Base-by-base conservation (phyloP, 2,113 vertebrate species). In the Zootoca vivipara region DNA sequence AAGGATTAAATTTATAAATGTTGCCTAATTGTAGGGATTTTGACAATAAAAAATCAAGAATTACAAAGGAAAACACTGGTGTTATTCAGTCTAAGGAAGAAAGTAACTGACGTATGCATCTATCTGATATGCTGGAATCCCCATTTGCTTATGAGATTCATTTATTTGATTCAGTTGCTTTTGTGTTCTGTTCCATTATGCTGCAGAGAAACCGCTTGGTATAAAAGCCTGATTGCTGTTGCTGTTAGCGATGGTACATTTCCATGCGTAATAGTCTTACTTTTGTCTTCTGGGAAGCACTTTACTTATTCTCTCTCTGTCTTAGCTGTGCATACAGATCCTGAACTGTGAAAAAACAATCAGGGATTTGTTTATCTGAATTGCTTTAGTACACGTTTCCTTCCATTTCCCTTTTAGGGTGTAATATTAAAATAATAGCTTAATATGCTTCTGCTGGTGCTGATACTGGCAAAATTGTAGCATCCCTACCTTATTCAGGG, bases 181-280 rank as follows among this genome's bases (percentile, higher is more conserved):
- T 86, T 86, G 78, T 89, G 70, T 90, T 86, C 85, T 77, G 52
- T 62, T 90, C 83, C 82, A 83, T 30, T 90, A 87, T 91, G 82
- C 72, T 81, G 85, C 93, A 78, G 75, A 83, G 72, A 92, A 94
- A 92, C 80, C 93, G 80, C n/a, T 56, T 83, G 85, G 74, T 90
- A 88, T 83, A 83, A 90, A 87, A 91, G 90, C 83, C 56, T 92
- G 88, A 95, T 94, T 94, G 93, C 89, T 92, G 64, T 82, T 90
- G 70, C 88, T 92, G 83, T 90, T 92, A 93, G 80, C 46, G 89
- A 82, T 46, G 90, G 92, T 90, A 89, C 72, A 77, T 89, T 95
- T 94, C 88, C 86, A 75, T 86, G 82, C 58, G n/a, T 64, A 79
- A 89, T 87, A 1, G 87, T 93, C 89, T 86, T 82, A 20, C 42